These are phyloP conservation scores for Sebastiscus tertius DNA, from an alignment of 2,797 vertebrate genomes.

Conservation along the genomic window DNA sequence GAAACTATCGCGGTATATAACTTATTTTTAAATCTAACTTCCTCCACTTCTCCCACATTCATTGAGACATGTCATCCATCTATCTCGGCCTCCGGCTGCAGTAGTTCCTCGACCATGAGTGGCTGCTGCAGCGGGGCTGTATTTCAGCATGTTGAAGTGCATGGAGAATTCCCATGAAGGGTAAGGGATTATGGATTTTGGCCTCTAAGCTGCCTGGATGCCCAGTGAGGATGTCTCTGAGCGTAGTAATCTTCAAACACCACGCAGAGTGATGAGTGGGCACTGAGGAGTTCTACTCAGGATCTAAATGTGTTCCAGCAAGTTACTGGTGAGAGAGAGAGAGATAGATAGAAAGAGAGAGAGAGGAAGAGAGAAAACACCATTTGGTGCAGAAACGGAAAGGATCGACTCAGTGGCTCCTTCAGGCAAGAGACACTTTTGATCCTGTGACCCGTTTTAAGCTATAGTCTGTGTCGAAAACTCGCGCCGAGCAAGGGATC, in stretches of 20 bases:
- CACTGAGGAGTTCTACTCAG: slow-evolving; percentile 79
- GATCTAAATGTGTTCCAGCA: slow-evolving; percentile 80
- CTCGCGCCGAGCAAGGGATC: slow-evolving; percentile 46
- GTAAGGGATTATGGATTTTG: slow-evolving; percentile 84
- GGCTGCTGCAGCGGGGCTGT: slow-evolving; percentile 73
- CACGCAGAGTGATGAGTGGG: slow-evolving; percentile 82
- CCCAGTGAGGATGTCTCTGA: slow-evolving; percentile 83
- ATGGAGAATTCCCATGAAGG: slow-evolving; percentile 85
- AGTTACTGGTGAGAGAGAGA: slow-evolving; percentile 62
- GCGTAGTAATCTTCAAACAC: slow-evolving; percentile 85
- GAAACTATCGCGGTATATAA: slow-evolving; percentile 57
- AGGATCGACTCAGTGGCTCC: slow-evolving; percentile 62
- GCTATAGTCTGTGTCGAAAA: slow-evolving; percentile 56
- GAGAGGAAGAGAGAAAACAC: slow-evolving; percentile 29
- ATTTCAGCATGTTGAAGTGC: slow-evolving; percentile 82
- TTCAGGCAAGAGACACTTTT: slow-evolving; percentile 67
- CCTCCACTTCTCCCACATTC: slow-evolving; percentile 70
- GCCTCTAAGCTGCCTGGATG: slow-evolving; percentile 84
- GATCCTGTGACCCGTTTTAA: slow-evolving; percentile 72
- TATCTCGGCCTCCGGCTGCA: slow-evolving; percentile 71
- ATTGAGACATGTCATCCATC: slow-evolving; percentile 78
- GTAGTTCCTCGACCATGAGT: slow-evolving; percentile 62
- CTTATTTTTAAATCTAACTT: slow-evolving; percentile 75
- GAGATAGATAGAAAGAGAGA: not conserved
- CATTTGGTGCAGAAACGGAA: slow-evolving; percentile 65